Evolutionary conservation across 2,113 vertebrate species (phyloP), one percentile per base, ranked within the genome.

Genomic region (Ranitomeya variabilis): DNA sequence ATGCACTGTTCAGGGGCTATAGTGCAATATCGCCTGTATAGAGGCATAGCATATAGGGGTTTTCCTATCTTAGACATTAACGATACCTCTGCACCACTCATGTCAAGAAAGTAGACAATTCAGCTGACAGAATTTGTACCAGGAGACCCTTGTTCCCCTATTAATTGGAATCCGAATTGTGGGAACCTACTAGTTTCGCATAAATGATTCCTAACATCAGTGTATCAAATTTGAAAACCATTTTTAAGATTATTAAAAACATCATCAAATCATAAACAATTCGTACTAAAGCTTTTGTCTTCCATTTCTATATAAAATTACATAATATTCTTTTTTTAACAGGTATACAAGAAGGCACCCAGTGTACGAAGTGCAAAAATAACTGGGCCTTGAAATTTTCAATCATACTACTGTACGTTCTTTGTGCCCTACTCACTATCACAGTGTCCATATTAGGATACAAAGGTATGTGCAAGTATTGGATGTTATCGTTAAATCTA

Each of bases 281-380:
- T 31, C 37, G 3, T 69, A 3, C 26, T 69, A 23, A 69, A 37
- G 23, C 54, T 14, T 23, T 31, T 51, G 37, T 52, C 11, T 59
- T 23, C 23, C 7, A 12, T 12, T 15, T 80, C 7, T 57, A 26
- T 19, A 59, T 31, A 18, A 60, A n/a, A 11, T n/a, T 76, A 1
- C 21, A 26, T n/a, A 23, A 3, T 60, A 10, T 23, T n/a, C 10
- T 86, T 87, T 45, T 94, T 94, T 88, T 96, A 96, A 10, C 95
- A 99, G 98, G 97, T 91, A 99, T 99, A 94, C 97, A 99, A 91
- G 98, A 99, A 94, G 97, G 97, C 92, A 96, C 94, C 89, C 97
- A 97, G 91, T 99, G 97, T 92, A 98, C 97, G 57, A 99, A 98
- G 91, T 99, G 97, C 94, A 98, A 98, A 94, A 98, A 96, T 91